Evolutionary conservation across 2,888 invertebrate species (phyloP).

Genomic region (Lysandra bellargus): DNA sequence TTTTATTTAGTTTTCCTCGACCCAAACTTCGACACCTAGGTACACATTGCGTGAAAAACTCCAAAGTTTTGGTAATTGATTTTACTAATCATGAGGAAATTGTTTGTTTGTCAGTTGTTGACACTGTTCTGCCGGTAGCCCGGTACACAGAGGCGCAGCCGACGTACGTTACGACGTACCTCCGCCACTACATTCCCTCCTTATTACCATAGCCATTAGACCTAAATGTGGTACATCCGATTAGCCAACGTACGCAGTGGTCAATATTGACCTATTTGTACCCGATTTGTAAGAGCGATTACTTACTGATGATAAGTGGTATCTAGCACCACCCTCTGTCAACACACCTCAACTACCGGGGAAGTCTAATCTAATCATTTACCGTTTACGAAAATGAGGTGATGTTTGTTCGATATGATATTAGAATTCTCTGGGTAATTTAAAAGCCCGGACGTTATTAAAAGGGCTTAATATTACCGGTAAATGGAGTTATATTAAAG

Average conservation of each 20-base stretch:
- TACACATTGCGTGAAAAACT: background rate
- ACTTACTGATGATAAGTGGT: background rate
- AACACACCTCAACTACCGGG: background rate
- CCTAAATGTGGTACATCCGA: background rate
- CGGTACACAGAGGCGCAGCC: background rate
- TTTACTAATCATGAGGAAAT: background rate
- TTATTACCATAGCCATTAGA: background rate
- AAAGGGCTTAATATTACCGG: background rate
- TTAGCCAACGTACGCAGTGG: background rate
- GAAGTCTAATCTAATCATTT: background rate
- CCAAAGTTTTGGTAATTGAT: background rate
- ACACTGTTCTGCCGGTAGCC: background rate
- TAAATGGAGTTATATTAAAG: background rate
- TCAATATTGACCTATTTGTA: slow-evolving; percentile 14
- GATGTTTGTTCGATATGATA: background rate
- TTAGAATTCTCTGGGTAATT: background rate
- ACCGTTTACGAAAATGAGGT: background rate
- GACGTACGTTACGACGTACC: background rate
- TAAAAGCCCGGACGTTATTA: background rate
- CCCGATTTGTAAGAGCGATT: background rate
- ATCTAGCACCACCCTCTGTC: background rate
- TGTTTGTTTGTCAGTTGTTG: background rate
- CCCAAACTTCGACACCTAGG: no score
- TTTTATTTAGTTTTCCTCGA: no score
- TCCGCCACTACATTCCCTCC: background rate